Evolutionary conservation across 2,113 vertebrate genomes (phyloP), one percentile per base, ranked within the genome.

Genomic region (Tyrannus savana): DNA sequence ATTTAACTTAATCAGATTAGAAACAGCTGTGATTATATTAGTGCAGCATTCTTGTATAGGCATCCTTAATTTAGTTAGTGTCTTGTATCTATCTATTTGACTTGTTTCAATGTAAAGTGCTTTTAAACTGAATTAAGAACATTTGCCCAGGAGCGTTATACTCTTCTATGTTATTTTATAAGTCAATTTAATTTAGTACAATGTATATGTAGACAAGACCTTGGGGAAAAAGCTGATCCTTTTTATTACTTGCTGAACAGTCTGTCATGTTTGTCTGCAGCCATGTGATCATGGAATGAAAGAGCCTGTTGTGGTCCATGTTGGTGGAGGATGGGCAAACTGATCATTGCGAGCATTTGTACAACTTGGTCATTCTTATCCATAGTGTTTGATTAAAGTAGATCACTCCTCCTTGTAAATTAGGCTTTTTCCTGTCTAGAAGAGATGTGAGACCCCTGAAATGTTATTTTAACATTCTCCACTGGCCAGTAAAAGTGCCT

Each of bases 1-100:
- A 44, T 89, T 94, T 89, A 87, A 79, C 44, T 81, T 95, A 96
- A 93, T 96, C 96, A 93, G 91, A 95, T 97, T 96, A 92, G 89
- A 79, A 93, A 82, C 69, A 92, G 66, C 87, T 93, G 62, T 92
- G 91, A 91, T 95, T 92, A 50, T 84, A 82, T 96, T 96, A 91
- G 66, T 81, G 53, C 78, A 76, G 37, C 89, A 56, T 92, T 96
- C 91, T 90, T 94, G 62, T 93, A 84, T 25, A 89, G 96, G 77
- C 91, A 91, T 89, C 84, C 71, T 78, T 96, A 92, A 94, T 96
- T 94, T 82, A 75, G 89, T 93, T 92, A 91, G 42, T 66, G 37
- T 84, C 84, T 91, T 87, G 64, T 90, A 60, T 91, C 89, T 81
- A 75, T 94, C 89, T 95, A 44, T 95, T 86, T 96, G 93, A 87